Percentiles rank a stretch among this genome's conserved stretches.
Conservation (phyloP, 2,113 vertebrate genomes). For the Drymodes brunneopygia region DNA sequence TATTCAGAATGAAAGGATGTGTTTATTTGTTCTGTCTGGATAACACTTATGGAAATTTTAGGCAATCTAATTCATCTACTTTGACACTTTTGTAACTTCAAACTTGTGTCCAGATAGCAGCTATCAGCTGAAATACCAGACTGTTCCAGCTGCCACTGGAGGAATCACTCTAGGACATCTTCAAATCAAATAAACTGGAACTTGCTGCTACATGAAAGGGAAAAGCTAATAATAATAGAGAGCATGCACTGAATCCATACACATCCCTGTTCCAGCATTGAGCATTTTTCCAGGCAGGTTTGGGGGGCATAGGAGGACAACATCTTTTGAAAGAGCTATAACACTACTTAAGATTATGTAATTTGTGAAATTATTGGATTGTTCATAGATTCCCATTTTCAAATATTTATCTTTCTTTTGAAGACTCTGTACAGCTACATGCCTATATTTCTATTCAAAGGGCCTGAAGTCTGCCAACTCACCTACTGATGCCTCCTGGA, state of each 20-base stretch:
- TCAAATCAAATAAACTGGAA: neutral
- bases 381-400: neutral
- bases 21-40: neutral
- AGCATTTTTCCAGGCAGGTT: neutral
- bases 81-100: neutral
- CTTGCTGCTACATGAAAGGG: neutral
- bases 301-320: neutral
- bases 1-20: neutral
- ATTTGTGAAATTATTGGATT: neutral
- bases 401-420: neutral
- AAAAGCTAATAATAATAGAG: neutral
- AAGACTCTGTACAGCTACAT: neutral
- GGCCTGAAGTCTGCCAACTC: neutral
- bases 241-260: neutral
- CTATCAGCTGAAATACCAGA: neutral
- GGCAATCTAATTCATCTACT: neutral
- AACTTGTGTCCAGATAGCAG: neutral
- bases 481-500: accelerated
- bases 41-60: neutral
- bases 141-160: neutral
- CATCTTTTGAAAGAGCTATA: neutral
- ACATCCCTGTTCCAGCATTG: neutral
- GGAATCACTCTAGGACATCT: neutral
- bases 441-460: neutral
- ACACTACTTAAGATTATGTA: accelerated